Evolutionary conservation across 2,888 invertebrate genomes (phyloP), one percentile per base, ranked within the genome.

Genomic region (Agrotis clavis): DNA sequence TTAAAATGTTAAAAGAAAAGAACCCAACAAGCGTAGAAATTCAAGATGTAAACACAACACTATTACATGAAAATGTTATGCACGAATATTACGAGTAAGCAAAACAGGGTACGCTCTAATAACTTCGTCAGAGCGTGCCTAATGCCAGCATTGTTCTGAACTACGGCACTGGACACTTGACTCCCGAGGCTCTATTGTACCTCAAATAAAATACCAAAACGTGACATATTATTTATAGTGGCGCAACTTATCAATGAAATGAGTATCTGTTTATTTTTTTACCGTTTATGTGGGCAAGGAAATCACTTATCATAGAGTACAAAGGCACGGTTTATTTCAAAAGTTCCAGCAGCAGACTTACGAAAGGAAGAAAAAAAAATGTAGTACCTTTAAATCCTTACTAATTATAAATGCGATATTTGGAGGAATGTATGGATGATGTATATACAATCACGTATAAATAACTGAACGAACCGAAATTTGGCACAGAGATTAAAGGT

Each of bases 41-140:
- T 57, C 35, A 35, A 57, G 57, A 57, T 57, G 67, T 60, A 11
- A 18, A 64, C 18, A 47, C 21, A 66, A 51, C 19, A 64, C 51
- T 47, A 69, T 79, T 82, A 70, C 70, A 79, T 66, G 67, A 72
- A 59, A 68, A 69, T 53, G 66, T 77, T 71, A 77, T 77, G 73
- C 77, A 68, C 66, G 53, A 68, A 57, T 69, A 60, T 71, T 41
- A 82, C 69, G 62, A 71, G 60, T 59, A 83, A 86, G 81, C 82
- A 85, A 86, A 88, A 86, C 74, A 77, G 69, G 60, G 73, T 83
- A 88, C 81, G 90, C 89, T 88, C 91, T 87, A 80, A 85, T 90
- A 87, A 85, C 53, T 66, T 19, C 59, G 71, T 18, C 74, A 80
- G 77, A 79, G 71, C 82, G 54, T 62, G 47, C 19, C 71, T 76